Base-by-base conservation (phyloP, 1,140 invertebrate genomes). In the Eupeodes corollae region DNA sequence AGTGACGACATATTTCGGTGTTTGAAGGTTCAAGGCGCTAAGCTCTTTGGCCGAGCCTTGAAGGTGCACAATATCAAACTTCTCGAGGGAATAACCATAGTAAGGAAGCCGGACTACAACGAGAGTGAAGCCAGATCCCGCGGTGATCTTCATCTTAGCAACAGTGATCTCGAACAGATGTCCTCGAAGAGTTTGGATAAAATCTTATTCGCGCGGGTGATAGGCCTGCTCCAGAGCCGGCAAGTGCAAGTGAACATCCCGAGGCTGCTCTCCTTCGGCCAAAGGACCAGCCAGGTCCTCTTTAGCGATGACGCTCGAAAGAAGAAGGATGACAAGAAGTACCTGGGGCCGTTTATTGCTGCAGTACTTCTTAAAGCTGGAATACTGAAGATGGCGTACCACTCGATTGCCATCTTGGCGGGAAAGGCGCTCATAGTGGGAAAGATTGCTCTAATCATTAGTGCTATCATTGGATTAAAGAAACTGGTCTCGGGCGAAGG, bases 381-480 rank as follows among this genome's bases (percentile, higher is more conserved):
- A 51, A 78, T 88, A 57, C 60, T 88, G 9, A 82, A 83, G 10
- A 76, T 84, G 60, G 78, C 81, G 30, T 80, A 84, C 56, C 82
- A 88, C 46, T 82, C 74, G 35, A 79, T 88, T 15, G 83, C 84
- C 13, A 68, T 81, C 14, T 73, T 85, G 45, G 80, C 83, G 16
- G 82, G 78, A 18, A 84, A 83, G 58, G 82, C 86, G 11, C 59
- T 89, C 14, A 70, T 68, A 38, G 66, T 68, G 38, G 66, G 66
- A 30, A 68, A 68, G 51, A 79, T 88, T 55, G 86, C 86, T 12
- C 64, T 89, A 3, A 72, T 85, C 2, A 69, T 89, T 14, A 83
- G 82, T 32, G 79, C 79, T 10, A 82, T 86, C 34, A 75, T 88
- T 37, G 84, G 82, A 0, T 68, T 89, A 37, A 88, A 86, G 70